These are phyloP conservation scores for Struthio camelus DNA, from an alignment of 2,113 vertebrate genomes.

Conservation along the genomic window DNA sequence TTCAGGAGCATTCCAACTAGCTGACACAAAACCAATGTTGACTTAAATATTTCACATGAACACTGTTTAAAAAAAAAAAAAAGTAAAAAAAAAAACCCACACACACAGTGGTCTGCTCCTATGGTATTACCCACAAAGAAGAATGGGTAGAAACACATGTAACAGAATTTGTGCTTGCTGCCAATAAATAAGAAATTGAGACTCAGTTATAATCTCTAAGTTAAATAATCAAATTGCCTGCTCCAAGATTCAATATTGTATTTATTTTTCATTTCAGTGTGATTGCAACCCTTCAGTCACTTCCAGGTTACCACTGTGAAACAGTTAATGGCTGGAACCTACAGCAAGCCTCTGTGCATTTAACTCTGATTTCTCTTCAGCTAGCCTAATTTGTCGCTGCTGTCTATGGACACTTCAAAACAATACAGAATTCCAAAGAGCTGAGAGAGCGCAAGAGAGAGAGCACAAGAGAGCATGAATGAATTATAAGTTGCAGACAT, in stretches of 20 bases:
- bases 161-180: not conserved
- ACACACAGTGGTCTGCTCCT: not conserved
- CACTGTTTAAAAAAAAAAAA: not conserved
- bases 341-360: not conserved
- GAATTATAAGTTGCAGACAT: not conserved
- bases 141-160: not conserved
- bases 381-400: not conserved
- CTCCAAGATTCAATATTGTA: not conserved
- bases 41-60: not conserved
- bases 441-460: not conserved
- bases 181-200: not conserved
- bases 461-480: not conserved
- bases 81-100: not conserved
- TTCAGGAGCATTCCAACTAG: not conserved
- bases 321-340: not conserved
- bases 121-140: not conserved
- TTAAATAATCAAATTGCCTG: not conserved
- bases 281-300: not conserved
- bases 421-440: not conserved
- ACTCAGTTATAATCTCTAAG: rapidly evolving
- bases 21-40: not conserved
- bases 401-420: not conserved
- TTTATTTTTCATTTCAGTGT: not conserved
- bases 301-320: not conserved
- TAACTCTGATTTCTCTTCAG: not conserved